These are phyloP conservation scores for Saxicola maurus DNA, from an alignment of 2,797 vertebrate species.

Conservation along the genomic window DNA sequence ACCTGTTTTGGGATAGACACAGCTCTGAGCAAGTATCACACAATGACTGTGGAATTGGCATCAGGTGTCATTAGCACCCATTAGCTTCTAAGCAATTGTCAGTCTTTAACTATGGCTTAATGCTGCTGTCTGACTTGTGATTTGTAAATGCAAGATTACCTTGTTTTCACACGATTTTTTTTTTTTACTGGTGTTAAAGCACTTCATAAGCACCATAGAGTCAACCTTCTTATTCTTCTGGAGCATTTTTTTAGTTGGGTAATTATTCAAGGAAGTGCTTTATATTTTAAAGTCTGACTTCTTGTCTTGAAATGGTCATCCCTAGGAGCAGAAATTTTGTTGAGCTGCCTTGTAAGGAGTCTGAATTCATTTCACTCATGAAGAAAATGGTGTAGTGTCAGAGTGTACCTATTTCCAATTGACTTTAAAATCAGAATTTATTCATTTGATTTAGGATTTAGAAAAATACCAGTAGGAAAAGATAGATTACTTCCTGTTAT, in stretches of 20 bases:
- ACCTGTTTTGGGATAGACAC: neutral
- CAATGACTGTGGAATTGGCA: neutral
- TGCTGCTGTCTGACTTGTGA: neutral
- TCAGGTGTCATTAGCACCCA: neutral
- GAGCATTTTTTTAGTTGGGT: neutral
- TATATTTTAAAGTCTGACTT: neutral
- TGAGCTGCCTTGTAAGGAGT: neutral
- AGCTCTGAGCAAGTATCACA: neutral
- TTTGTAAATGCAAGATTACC: neutral
- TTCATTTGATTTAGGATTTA: neutral
- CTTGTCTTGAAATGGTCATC: neutral
- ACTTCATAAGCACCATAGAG: neutral
- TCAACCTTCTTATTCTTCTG: neutral
- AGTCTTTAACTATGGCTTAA: neutral
- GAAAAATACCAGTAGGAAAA: neutral
- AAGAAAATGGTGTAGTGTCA: neutral
- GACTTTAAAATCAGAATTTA: conserved; percentile 4
- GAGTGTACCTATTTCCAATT: neutral
- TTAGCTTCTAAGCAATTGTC: neutral
- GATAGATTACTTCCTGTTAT: conserved; percentile 22
- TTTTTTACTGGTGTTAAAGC: neutral
- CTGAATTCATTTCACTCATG: neutral
- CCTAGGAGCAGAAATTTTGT: neutral
- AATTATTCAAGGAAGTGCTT: neutral
- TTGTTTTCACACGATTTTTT: neutral